Base-by-base conservation (phyloP, 2,888 invertebrate species). In the Aleiodes alternator region DNA sequence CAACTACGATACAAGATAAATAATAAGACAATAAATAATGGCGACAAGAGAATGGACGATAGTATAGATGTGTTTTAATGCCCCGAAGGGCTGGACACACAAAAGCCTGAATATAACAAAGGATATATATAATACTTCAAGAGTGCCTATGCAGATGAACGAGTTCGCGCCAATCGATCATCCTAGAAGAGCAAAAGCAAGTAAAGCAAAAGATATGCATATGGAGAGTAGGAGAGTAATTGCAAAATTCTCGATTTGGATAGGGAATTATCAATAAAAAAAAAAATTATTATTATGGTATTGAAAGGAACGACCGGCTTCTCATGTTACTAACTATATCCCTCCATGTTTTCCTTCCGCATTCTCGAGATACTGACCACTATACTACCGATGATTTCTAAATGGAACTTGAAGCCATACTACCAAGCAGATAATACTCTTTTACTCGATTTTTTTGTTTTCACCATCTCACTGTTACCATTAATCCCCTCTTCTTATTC, bases 331-430 rank as follows among this genome's bases (percentile, higher is more conserved):
- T 81, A 84, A 83, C 85, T 84, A 83, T 81, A 84, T 83, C 82
- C 77, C 78, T 75, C 79, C 78, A 12, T 82, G 82, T 85, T 87
- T 87, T 87, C 86, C 87, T 87, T 87, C 87, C 87, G 87, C 87
- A 87, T 87, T 85, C 87, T 84, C 73, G 79, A 85, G 84, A 87
- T 87, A 84, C 85, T 81, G 56, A 69, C 70, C 61, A 77, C 77
- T 78, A 81, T 82, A 81, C 83, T 80, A 80, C 79, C 84, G 82
- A 84, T 84, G 82, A 84, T 85, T 86, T 82, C 83, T 82, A 84
- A 64, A 83, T 81, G 82, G 83, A 79, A 78, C 77, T 69, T 73
- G 76, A 55, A 75, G 38, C 69, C 59, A 73, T 79, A 71, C 73
- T 71, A 16, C 9, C 34, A 51, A 68, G 38, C 73, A 70, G 48